Conservation (phyloP, 1,140 invertebrate genomes). For the Lepidostoma basale region DNA sequence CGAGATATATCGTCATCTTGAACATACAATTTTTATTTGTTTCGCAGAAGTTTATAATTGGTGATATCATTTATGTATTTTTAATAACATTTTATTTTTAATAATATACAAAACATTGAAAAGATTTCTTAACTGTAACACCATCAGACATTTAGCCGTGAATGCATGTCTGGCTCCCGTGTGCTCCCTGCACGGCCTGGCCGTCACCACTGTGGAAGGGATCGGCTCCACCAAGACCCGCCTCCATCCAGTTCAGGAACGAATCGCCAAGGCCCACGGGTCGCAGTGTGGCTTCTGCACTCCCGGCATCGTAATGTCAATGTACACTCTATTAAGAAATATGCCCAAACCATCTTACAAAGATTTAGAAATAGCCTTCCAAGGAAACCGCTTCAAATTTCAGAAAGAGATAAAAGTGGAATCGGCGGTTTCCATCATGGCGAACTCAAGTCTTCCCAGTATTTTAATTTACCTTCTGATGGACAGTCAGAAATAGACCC, state of each 20-base stretch:
- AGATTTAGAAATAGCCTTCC: constrained; percentile 83
- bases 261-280: constrained; percentile 85
- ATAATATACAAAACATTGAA: too few relatives aligned
- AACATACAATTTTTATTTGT: too few relatives aligned
- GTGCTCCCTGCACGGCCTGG: constrained; percentile 81
- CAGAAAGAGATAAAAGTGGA: constrained; percentile 59
- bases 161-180: constrained; percentile 89
- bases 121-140: not conserved
- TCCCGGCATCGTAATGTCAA: constrained; percentile 93
- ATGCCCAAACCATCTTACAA: constrained; percentile 65
- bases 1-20: too few relatives aligned
- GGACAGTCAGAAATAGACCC: constrained; percentile 69
- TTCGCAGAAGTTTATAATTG: too few relatives aligned
- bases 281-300: constrained; percentile 93
- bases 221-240: constrained; percentile 75
- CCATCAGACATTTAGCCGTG: constrained; percentile 79
- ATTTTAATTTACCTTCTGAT: constrained; percentile 73
- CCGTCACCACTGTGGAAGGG: constrained; percentile 90
- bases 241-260: constrained; percentile 84
- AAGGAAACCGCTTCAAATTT: constrained; percentile 76
- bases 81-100: too few relatives aligned
- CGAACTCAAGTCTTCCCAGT: constrained; percentile 75
- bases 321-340: constrained; percentile 83
- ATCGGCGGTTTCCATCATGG: constrained; percentile 68
- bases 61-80: too few relatives aligned